Percentiles rank a stretch among this genome's conserved stretches.
Conservation (phyloP, 2,113 vertebrate species). For the Phalacrocorax brasilianus region DNA sequence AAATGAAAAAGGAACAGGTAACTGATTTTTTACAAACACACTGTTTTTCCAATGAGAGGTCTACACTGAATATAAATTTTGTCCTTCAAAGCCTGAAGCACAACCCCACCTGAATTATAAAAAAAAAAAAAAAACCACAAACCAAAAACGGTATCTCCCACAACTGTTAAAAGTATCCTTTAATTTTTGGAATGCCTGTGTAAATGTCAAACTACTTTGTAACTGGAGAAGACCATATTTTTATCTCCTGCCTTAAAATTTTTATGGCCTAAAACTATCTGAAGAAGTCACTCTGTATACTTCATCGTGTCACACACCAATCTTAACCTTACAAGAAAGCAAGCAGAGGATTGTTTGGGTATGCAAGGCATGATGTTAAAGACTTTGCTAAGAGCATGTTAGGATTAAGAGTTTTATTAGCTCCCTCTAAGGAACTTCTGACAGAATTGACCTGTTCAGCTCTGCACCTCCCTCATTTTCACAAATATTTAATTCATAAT, state of each 20-base stretch:
- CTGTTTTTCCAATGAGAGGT: background rate
- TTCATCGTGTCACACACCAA: background rate
- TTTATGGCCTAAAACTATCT: conserved; percentile 28
- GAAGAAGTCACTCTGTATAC: background rate
- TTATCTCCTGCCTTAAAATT: background rate
- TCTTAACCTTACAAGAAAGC: background rate
- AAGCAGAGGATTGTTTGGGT: conserved; percentile 24
- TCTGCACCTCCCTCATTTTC: background rate
- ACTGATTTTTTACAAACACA: background rate
- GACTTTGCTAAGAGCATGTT: background rate
- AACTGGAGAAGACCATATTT: background rate
- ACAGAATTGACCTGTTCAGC: background rate
- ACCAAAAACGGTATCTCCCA: background rate
- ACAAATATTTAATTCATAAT: background rate
- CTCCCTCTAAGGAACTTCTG: background rate
- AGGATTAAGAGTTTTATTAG: conserved; percentile 31
- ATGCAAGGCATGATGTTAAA: conserved; percentile 4
- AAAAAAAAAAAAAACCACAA: background rate
- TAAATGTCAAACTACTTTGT: background rate
- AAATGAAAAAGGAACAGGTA: background rate
- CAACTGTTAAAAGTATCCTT: background rate
- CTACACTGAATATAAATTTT: background rate
- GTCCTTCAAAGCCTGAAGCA: background rate
- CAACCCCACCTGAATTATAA: background rate
- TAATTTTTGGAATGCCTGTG: background rate